These are phyloP conservation scores for Myotis planiceps DNA, from an alignment of 2,797 vertebrate genomes.

Conservation along the genomic window DNA sequence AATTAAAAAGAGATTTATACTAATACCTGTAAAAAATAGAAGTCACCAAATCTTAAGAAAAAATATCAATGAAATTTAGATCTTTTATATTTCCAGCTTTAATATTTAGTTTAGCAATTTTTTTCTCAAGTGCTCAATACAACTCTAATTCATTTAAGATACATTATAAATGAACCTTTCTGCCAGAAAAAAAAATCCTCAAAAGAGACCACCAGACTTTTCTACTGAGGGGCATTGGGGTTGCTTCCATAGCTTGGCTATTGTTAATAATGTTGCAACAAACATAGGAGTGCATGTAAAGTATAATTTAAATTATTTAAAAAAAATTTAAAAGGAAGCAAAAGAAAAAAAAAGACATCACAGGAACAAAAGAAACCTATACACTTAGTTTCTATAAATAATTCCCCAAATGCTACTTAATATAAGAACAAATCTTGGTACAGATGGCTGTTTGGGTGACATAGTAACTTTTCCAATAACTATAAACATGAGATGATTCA, in stretches of 20 bases:
- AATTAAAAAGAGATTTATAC: neutral
- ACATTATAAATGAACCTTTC: conserved; percentile 42
- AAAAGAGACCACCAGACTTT: neutral
- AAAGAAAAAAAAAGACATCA: neutral
- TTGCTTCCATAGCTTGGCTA: neutral
- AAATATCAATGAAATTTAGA: neutral
- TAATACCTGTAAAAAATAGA: neutral
- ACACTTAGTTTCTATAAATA: conserved; percentile 22
- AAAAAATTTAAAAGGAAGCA: neutral
- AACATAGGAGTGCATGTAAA: neutral
- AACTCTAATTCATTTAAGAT: conserved; percentile 65
- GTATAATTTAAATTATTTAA: neutral
- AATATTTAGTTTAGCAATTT: neutral
- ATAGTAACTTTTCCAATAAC: neutral
- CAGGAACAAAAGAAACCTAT: neutral
- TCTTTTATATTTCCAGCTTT: neutral
- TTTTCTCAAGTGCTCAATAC: neutral
- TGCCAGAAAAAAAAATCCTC: neutral
- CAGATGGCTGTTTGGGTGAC: conserved; percentile 54
- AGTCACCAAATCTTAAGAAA: neutral
- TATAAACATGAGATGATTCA: conserved; percentile 19
- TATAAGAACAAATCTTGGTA: neutral
- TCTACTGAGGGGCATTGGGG: neutral
- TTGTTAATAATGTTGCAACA: neutral
- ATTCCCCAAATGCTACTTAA: conserved; percentile 36